Base-by-base conservation (phyloP, 2,888 invertebrate species). In the Philhelius pedissequus region DNA sequence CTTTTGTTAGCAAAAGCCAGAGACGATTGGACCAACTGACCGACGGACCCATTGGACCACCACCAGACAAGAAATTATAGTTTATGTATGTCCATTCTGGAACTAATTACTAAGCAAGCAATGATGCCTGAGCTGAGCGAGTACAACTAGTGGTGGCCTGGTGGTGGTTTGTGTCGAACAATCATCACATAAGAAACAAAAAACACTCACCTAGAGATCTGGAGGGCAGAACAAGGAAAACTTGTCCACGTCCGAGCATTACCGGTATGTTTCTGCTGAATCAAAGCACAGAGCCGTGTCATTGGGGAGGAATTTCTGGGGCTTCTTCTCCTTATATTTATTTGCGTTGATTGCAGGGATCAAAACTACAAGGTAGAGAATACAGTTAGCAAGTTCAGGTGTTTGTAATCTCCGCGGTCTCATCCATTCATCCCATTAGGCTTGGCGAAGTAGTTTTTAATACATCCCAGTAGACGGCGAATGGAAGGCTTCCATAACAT, bases 41-140 rank as follows among this genome's bases (percentile, higher is more conserved):
- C 32, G 7, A 45, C 38, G 66, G 76, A 66, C 2, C 7, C 7
- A n/a, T 40, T 69, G 82, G 82, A 78, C 77, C 78, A 84, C 79
- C 75, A 70, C 30, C 70, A 70, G 83, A 79, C 83, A 75, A 83
- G 74, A 74, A 83, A 74, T 79, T 74, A 83, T 83, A 83, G 74
- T 79, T 74, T 79, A 78, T 75, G 83, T 79, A 78, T 75, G 83
- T 79, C 64, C 83, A 75, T 83, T 83, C 78, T 79, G 79, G 79
- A 74, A 79, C 83, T 83, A 83, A 83, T 83, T 83, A 83, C 83
- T 83, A 79, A 83, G 70, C 79, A 83, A 83, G 79, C 73, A 82
- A 78, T 60, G 60, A 76, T 52, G 71, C 52, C 56, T 20, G 38
- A 5, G 1, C 20, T 71, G 82, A 64, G 40, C 60, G 13, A 9